Conservation (phyloP, 2,113 vertebrate genomes). For the Hiodon alosoides region DNA sequence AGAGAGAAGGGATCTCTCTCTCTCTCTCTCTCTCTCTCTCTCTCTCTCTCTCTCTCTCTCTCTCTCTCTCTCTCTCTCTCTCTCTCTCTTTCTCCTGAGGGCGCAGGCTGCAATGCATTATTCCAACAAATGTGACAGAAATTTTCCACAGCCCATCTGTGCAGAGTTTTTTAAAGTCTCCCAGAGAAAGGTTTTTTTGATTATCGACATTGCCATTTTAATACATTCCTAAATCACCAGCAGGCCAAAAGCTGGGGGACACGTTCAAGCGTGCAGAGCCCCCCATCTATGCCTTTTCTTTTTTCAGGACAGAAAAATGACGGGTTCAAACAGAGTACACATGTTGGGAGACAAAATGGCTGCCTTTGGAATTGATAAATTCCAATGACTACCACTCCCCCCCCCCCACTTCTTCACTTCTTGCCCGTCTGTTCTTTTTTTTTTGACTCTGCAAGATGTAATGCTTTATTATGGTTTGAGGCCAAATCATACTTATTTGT, state of each 20-base stretch:
- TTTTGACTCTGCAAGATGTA: background rate
- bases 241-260: background rate
- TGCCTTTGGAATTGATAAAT: background rate
- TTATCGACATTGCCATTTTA: background rate
- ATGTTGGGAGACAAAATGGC: background rate
- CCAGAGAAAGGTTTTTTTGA: slow-evolving; percentile 2
- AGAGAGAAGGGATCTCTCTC: too few relatives aligned
- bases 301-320: background rate
- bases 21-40: too few relatives aligned
- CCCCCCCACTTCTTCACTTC: background rate
- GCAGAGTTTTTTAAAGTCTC: background rate
- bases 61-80: too few relatives aligned
- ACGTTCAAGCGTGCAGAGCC: background rate
- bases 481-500: background rate
- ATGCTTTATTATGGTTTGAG: background rate
- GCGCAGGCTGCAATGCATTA: too few relatives aligned
- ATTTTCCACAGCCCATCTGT: background rate
- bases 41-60: too few relatives aligned
- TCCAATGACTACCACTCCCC: background rate
- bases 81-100: too few relatives aligned
- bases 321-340: slow-evolving; percentile 15
- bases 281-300: background rate
- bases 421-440: background rate
- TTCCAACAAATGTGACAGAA: background rate
- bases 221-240: background rate